These are phyloP conservation scores for Dascillus cervinus DNA, from an alignment of 2,888 invertebrate genomes.

Conservation along the genomic window DNA sequence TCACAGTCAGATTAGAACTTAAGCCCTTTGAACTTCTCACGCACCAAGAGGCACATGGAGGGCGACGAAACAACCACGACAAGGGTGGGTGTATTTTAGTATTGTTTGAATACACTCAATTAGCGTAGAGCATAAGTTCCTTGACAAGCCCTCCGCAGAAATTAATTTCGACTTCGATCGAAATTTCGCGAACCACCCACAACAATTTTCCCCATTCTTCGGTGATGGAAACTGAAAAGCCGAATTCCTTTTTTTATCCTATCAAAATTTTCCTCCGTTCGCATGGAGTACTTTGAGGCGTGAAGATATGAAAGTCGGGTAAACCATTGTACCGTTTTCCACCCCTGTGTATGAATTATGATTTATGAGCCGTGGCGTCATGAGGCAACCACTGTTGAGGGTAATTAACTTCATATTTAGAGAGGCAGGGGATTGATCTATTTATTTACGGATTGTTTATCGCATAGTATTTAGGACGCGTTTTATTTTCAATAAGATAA, in stretches of 20 bases:
- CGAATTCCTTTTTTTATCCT: no score
- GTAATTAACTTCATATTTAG: slow-evolving; percentile 40
- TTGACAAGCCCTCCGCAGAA: slow-evolving; percentile 16
- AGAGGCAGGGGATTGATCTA: slow-evolving; percentile 19
- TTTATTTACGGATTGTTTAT: no score
- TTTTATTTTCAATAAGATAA: slow-evolving; percentile 19
- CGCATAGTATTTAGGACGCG: no score
- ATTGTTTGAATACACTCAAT: slow-evolving; percentile 43
- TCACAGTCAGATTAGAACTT: slow-evolving; percentile 37
- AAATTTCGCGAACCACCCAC: not conserved
- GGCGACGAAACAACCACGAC: slow-evolving; percentile 31
- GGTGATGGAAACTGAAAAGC: no score
- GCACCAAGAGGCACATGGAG: slow-evolving; percentile 32
- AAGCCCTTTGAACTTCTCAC: slow-evolving; percentile 41
- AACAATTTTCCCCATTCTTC: no score
- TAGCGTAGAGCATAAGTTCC: slow-evolving; percentile 28
- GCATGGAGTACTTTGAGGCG: slow-evolving; percentile 16
- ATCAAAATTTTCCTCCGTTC: slow-evolving; percentile 4
- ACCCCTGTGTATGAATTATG: slow-evolving; percentile 37
- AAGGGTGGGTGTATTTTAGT: slow-evolving; percentile 30
- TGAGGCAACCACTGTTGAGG: slow-evolving; percentile 40
- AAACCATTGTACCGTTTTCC: slow-evolving; percentile 20
- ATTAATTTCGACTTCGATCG: slow-evolving; percentile 11
- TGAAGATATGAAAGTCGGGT: slow-evolving; percentile 22
- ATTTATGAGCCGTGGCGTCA: slow-evolving; percentile 38